Evolutionary conservation across 2,888 invertebrate species (phyloP).

Genomic region (Troides aeacus): DNA sequence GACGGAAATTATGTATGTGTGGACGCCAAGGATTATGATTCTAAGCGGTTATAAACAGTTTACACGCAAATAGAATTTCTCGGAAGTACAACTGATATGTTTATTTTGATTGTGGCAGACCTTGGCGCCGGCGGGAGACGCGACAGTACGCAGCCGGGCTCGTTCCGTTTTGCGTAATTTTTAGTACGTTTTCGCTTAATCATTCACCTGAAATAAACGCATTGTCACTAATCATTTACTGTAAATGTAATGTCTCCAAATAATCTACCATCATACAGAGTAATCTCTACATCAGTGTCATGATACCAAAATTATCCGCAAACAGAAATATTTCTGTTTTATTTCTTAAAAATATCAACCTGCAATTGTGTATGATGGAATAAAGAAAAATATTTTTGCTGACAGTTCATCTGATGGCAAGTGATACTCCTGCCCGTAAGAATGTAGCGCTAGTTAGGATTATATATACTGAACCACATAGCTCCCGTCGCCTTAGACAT

Average conservation of each 20-base stretch:
- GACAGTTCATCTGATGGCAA: too few relatives aligned
- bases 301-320: too few relatives aligned
- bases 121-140: constrained; percentile 39
- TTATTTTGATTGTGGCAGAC: constrained; percentile 43
- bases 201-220: constrained; percentile 16
- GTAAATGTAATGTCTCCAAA: neutral
- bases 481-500: too few relatives aligned
- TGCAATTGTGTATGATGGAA: too few relatives aligned
- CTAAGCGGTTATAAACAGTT: constrained; percentile 39
- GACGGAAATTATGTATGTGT: constrained; percentile 2
- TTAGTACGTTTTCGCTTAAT: constrained; percentile 30
- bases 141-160: constrained; percentile 35
- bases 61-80: constrained; percentile 58
- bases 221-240: neutral
- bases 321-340: too few relatives aligned
- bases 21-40: constrained; percentile 6
- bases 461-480: too few relatives aligned
- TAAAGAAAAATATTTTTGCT: too few relatives aligned
- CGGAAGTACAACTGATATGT: constrained; percentile 49
- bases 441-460: too few relatives aligned
- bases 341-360: too few relatives aligned
- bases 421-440: too few relatives aligned
- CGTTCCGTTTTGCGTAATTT: constrained; percentile 39
- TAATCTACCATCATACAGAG: neutral
- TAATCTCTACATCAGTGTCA: neutral